Base-by-base conservation (phyloP, 2,797 vertebrate genomes). In the Lemur catta region DNA sequence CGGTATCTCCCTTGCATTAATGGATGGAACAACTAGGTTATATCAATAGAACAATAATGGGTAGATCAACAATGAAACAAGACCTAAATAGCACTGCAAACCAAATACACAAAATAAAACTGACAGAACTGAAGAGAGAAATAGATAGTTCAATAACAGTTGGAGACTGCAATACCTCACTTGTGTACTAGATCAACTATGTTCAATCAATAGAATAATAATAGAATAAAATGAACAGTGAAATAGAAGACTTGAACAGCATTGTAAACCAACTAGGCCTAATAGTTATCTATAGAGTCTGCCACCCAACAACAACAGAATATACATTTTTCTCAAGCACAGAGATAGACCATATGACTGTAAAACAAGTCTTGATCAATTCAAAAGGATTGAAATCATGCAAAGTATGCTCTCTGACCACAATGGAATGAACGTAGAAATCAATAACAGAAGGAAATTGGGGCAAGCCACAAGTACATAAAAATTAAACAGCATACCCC, bases 341-440 rank as follows among this genome's bases (percentile, higher is more conserved):
- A 57, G 22, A 57, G 20, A 65, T n/a, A 82, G n/a, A 67, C 30
- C n/a, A 78, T 43, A 50, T 15, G 24, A 74, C 20, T 35, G 61
- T 41, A 79, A 87, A 90, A 84, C 12, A 65, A 61, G 5, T 57
- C 48, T 30, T 69, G 13, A 57, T 84, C 93, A 92, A 78, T 93
- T 89, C 30, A 52, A 84, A 59, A 86, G 18, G 26, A 28, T 17
- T 78, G 59, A 89, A 80, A 92, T 72, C 4, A 24, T 50, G 48
- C 41, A 59, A 65, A 82, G 13, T 72, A 35, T 41, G 79, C 52
- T 28, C 50, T 57, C 48, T 69, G 52, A 55, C 38, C 41, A 57
- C n/a, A 91, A 15, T 82, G 28, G 61, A 87, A 76, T 93, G 20
- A 89, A 94, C 52, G 26, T 63, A 93, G 33, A 95, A 78, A 61